These are phyloP conservation scores for Calosoma granatense DNA, from an alignment of 1,140 invertebrate genomes.

Conservation along the genomic window DNA sequence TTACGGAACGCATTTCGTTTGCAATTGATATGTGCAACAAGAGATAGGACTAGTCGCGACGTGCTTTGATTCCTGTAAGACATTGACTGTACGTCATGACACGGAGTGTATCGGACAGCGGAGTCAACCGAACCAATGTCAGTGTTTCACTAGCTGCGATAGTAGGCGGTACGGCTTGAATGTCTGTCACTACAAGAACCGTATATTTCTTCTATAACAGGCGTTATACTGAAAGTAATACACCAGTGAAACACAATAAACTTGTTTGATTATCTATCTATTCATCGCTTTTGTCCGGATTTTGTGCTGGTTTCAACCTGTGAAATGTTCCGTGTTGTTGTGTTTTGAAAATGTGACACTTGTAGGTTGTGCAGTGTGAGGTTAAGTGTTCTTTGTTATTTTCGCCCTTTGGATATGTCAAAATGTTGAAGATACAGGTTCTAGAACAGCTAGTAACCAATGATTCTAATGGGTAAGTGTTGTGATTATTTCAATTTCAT, in stretches of 20 bases:
- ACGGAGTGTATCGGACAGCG: background rate
- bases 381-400: too few relatives aligned
- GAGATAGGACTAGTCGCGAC: too few relatives aligned
- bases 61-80: background rate
- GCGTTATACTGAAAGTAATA: too few relatives aligned
- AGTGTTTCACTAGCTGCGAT: background rate
- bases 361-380: too few relatives aligned
- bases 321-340: background rate
- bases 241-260: too few relatives aligned
- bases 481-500: background rate
- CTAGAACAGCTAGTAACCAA: conserved; percentile 34
- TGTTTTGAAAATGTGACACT: background rate
- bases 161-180: background rate
- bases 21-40: too few relatives aligned
- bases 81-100: too few relatives aligned
- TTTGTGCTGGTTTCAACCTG: too few relatives aligned
- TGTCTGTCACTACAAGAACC: background rate
- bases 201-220: too few relatives aligned
- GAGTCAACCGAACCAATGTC: background rate
- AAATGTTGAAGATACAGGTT: conserved; percentile 35
- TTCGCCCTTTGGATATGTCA: conserved; percentile 10
- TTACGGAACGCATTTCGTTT: too few relatives aligned
- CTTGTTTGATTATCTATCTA: too few relatives aligned
- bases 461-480: conserved; percentile 18
- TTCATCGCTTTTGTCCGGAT: too few relatives aligned